These are phyloP conservation scores for Engraulis encrasicolus DNA, from an alignment of 2,113 vertebrate species.

Conservation along the genomic window DNA sequence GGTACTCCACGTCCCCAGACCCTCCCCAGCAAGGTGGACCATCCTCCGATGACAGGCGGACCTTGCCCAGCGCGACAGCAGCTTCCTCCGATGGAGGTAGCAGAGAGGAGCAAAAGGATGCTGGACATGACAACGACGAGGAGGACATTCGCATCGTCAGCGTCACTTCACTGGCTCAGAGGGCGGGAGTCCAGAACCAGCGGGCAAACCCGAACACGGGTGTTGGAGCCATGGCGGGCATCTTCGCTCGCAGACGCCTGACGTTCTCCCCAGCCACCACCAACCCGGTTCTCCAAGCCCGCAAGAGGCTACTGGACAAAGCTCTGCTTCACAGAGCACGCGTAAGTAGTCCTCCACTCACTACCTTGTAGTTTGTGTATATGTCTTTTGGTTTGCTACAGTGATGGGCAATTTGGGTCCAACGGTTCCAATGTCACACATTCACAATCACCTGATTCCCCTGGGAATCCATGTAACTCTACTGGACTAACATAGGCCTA, in stretches of 20 bases:
- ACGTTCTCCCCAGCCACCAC: constrained; percentile 61
- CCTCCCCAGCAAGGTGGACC: constrained; percentile 58
- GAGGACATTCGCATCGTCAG: constrained; percentile 76
- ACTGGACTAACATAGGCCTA: too few relatives aligned
- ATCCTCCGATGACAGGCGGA: constrained; percentile 38
- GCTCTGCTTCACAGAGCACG: constrained; percentile 76
- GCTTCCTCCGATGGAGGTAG: background rate
- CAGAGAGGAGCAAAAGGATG: constrained; percentile 44
- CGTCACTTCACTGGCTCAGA: constrained; percentile 74
- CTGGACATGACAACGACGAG: constrained; percentile 63
- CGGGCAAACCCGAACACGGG: constrained; percentile 46
- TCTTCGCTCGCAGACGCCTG: constrained; percentile 54
- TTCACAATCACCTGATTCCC: too few relatives aligned
- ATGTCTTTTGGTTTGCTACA: background rate
- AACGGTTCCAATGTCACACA: too few relatives aligned
- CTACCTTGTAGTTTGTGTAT: background rate
- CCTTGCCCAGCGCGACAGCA: background rate
- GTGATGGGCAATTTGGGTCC: too few relatives aligned
- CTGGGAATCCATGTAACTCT: too few relatives aligned
- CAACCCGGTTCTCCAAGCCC: constrained; percentile 75
- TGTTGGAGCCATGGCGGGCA: constrained; percentile 40
- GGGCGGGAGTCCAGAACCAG: constrained; percentile 34
- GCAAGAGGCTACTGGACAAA: constrained; percentile 77
- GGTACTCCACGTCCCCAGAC: constrained; percentile 47
- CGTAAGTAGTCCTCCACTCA: constrained; percentile 57